phyloP scores from a whole-genome alignment of 1,140 invertebrate genomes.

The Cepaea nemoralis region DNA sequence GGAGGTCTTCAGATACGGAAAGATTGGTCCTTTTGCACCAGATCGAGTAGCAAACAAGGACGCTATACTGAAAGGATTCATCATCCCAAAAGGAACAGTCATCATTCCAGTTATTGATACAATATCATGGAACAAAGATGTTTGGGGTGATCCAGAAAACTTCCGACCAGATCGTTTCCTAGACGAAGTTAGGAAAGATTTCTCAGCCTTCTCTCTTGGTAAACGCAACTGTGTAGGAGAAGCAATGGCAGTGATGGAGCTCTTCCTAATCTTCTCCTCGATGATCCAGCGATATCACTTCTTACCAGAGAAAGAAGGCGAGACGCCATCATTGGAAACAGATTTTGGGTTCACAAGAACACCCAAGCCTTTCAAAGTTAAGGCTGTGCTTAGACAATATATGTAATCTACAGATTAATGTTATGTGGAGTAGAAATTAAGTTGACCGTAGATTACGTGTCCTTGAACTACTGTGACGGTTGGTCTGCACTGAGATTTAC shows the following conservation, averaged over 20 bases:
- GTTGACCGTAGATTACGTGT: no score
- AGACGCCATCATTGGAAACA: not conserved
- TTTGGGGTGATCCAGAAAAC: slow-evolving; percentile 79
- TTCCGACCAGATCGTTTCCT: slow-evolving; percentile 79
- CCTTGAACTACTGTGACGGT: no score
- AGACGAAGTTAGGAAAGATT: slow-evolving; percentile 41
- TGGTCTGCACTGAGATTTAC: no score
- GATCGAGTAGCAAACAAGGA: slow-evolving; percentile 58
- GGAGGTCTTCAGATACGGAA: not conserved
- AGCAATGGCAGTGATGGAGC: slow-evolving; percentile 3
- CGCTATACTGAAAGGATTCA: slow-evolving; percentile 57
- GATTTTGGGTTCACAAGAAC: not conserved
- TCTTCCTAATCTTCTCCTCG: not conserved
- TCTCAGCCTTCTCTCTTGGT: slow-evolving; percentile 40
- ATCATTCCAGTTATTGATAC: slow-evolving; percentile 64
- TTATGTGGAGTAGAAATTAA: no score
- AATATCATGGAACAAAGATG: slow-evolving; percentile 58
- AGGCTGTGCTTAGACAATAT: not conserved
- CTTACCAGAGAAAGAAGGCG: not conserved
- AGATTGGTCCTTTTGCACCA: slow-evolving; percentile 64
- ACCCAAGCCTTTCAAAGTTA: slow-evolving; percentile 12
- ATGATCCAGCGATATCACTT: not conserved
- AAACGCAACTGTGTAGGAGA: slow-evolving; percentile 11
- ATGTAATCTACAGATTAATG: no score
- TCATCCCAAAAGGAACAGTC: slow-evolving; percentile 62